Evolutionary conservation across 2,888 invertebrate genomes (phyloP).

Genomic region (Carcina quercana): DNA sequence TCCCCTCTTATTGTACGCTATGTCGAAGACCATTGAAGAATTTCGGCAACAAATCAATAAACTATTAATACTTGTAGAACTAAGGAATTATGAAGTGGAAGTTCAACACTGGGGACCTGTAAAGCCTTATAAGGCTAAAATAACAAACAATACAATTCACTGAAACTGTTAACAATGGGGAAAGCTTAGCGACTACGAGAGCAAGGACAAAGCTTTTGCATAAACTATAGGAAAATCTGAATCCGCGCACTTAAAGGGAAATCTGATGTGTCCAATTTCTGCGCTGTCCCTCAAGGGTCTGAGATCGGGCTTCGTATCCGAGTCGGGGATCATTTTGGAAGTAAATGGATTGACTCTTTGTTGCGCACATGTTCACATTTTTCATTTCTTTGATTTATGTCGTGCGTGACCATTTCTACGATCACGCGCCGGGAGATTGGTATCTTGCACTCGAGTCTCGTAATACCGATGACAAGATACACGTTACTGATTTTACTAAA

Average conservation of each 20-base stretch:
- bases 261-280: conserved; percentile 16
- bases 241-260: conserved; percentile 26
- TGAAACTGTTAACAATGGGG: background rate
- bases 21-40: too few species aligned
- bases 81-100: too few species aligned
- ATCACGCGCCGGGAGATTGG: too few species aligned
- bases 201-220: conserved; percentile 13
- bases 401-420: background rate
- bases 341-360: conserved; percentile 28
- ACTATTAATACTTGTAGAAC: too few species aligned
- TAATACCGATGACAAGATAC: too few species aligned
- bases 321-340: conserved; percentile 20
- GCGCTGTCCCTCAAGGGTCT: conserved; percentile 13
- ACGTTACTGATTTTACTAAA: too few species aligned
- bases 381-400: conserved; percentile 9
- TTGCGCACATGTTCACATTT: conserved; percentile 17
- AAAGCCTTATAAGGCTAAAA: background rate
- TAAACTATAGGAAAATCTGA: conserved; percentile 18
- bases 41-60: background rate
- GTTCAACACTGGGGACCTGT: too few species aligned
- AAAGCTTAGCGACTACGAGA: background rate
- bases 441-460: too few species aligned
- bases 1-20: too few species aligned
- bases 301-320: conserved; percentile 21
- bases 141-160: background rate